phyloP scores from a whole-genome alignment of 2,797 vertebrate genomes.

The Cyclopterus lumpus region DNA sequence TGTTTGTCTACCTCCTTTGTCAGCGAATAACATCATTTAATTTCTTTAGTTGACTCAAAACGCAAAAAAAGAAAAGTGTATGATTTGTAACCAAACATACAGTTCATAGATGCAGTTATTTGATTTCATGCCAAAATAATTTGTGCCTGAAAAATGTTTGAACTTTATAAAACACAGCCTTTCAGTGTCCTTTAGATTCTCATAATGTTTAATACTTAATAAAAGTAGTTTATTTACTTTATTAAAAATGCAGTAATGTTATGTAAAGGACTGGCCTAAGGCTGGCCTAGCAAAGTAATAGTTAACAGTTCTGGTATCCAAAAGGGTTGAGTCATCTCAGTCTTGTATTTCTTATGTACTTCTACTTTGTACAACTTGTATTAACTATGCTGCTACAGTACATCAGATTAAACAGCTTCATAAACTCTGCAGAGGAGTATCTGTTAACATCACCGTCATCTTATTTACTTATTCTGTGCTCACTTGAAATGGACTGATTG shows the following conservation, averaged over 20 bases:
- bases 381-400: slow-evolving; percentile 17
- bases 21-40: neutral
- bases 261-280: slow-evolving; percentile 28
- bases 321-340: slow-evolving; percentile 27
- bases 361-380: neutral
- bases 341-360: neutral
- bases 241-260: slow-evolving; percentile 14
- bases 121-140: slow-evolving; percentile 1
- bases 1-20: slow-evolving; percentile 40
- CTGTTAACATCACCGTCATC: slow-evolving; percentile 5
- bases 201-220: slow-evolving; percentile 6
- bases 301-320: neutral
- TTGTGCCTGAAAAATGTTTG: neutral
- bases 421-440: neutral
- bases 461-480: no score
- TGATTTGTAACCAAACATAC: neutral
- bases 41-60: neutral
- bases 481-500: neutral
- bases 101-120: slow-evolving; percentile 1
- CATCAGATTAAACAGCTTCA: neutral
- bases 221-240: neutral
- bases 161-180: neutral
- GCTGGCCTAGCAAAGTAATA: neutral
- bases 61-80: neutral
- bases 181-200: neutral